These are phyloP conservation scores for Calonectris borealis DNA, from an alignment of 2,113 vertebrate genomes.

Conservation along the genomic window DNA sequence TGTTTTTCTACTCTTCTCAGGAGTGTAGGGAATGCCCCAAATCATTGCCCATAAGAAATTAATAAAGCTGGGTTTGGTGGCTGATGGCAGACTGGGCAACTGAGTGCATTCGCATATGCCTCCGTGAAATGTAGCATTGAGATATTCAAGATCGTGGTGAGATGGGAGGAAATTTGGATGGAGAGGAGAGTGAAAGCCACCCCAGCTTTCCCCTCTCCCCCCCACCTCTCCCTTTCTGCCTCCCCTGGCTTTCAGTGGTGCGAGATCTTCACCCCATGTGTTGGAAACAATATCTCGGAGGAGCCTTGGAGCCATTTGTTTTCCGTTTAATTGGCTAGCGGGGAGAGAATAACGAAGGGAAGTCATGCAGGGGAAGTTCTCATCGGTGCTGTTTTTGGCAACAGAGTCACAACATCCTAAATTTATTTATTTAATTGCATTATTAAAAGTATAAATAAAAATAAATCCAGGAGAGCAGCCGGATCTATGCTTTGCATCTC, in stretches of 20 bases:
- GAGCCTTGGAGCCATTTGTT: slow-evolving; percentile 12
- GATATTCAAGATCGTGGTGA: neutral
- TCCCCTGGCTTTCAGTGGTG: neutral
- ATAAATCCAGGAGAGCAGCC: slow-evolving; percentile 61
- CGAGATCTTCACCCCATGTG: neutral
- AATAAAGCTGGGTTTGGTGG: neutral
- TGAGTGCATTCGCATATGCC: accelerated
- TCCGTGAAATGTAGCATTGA: neutral
- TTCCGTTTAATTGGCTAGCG: slow-evolving; percentile 43
- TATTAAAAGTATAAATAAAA: slow-evolving; percentile 76
- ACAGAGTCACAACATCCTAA: slow-evolving; percentile 37
- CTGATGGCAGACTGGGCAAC: neutral
- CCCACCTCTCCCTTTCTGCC: neutral
- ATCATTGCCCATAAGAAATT: neutral
- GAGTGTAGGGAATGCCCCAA: neutral
- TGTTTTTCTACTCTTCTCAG: neutral
- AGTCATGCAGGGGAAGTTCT: slow-evolving; percentile 38
- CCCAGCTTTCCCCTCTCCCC: neutral
- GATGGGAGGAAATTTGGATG: neutral
- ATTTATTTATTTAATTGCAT: slow-evolving; percentile 60
- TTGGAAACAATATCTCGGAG: neutral
- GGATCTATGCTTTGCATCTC: slow-evolving; percentile 65
- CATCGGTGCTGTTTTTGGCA: slow-evolving; percentile 50
- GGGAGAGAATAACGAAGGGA: slow-evolving; percentile 47
- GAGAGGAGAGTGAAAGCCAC: neutral